Evolutionary conservation across 2,797 vertebrate genomes (phyloP).

Genomic region (Sitta carolinensis): DNA sequence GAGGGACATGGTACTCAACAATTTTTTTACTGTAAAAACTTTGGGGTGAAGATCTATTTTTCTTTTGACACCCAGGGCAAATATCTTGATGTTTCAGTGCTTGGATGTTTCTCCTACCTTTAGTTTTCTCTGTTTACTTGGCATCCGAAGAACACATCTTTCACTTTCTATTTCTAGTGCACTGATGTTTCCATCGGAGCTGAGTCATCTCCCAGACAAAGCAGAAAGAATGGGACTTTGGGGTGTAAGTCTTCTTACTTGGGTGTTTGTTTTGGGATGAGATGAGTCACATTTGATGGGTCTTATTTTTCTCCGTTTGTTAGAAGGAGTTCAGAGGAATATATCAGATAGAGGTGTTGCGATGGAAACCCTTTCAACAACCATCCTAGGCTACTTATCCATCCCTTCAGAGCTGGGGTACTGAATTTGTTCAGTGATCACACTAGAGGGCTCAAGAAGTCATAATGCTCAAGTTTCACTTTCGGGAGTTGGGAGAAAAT

Average conservation of each 20-base stretch:
- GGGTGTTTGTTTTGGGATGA: not conserved
- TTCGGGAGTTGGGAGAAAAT: not conserved
- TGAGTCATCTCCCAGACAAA: not conserved
- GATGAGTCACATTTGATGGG: not conserved
- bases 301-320: not conserved
- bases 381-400: not conserved
- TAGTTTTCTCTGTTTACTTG: not conserved
- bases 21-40: not conserved
- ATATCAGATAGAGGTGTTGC: accelerated
- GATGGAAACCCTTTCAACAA: not conserved
- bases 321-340: not conserved
- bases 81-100: not conserved
- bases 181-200: not conserved
- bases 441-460: not conserved
- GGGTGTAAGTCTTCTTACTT: not conserved
- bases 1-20: not conserved
- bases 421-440: not conserved
- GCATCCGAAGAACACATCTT: not conserved
- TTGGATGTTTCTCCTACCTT: not conserved
- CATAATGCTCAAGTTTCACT: not conserved
- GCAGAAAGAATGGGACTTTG: not conserved
- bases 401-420: not conserved
- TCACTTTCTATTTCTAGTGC: not conserved
- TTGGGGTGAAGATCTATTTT: not conserved
- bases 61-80: not conserved